phyloP scores from a whole-genome alignment of 2,888 invertebrate species.

The Hydraecia micacea region DNA sequence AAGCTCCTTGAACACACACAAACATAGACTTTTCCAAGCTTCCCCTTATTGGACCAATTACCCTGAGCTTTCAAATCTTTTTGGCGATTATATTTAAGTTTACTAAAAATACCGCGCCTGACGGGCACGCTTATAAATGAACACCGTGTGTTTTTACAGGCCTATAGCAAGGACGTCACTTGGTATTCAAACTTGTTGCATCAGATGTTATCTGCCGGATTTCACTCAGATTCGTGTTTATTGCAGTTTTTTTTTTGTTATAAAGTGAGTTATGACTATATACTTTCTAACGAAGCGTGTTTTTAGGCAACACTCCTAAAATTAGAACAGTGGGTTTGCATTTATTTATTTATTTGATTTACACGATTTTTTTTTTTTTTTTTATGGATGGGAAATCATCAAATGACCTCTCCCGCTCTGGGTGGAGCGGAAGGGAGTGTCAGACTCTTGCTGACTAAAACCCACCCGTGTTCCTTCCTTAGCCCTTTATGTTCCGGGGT shows the following conservation, averaged over 20 bases:
- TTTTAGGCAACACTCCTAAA: constrained; percentile 32
- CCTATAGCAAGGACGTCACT: constrained; percentile 61
- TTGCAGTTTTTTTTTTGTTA: constrained; percentile 58
- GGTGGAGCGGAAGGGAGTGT: too few species aligned
- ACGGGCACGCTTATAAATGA: not conserved
- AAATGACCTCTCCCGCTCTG: too few species aligned
- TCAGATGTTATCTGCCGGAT: constrained; percentile 68
- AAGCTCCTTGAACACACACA: not conserved
- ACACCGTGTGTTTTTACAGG: constrained; percentile 38
- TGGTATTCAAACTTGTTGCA: constrained; percentile 63
- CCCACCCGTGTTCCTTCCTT: too few species aligned
- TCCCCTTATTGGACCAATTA: too few species aligned
- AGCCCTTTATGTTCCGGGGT: too few species aligned
- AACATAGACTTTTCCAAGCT: not conserved
- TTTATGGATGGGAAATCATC: too few species aligned
- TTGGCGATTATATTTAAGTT: not conserved
- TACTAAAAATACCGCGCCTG: not conserved
- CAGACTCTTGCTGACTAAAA: too few species aligned
- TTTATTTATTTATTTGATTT: too few species aligned
- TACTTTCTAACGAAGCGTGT: constrained; percentile 71
- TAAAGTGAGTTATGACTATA: constrained; percentile 52
- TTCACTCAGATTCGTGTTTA: constrained; percentile 70
- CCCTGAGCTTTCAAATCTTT: too few species aligned
- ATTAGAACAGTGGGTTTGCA: constrained; percentile 22
- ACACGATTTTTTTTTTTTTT: too few species aligned